A percentile compares a stretch with the other conserved stretches of the same genome.
phyloP scores from a whole-genome alignment of 2,797 vertebrate genomes.

The Odontamblyopus lacepedii region DNA sequence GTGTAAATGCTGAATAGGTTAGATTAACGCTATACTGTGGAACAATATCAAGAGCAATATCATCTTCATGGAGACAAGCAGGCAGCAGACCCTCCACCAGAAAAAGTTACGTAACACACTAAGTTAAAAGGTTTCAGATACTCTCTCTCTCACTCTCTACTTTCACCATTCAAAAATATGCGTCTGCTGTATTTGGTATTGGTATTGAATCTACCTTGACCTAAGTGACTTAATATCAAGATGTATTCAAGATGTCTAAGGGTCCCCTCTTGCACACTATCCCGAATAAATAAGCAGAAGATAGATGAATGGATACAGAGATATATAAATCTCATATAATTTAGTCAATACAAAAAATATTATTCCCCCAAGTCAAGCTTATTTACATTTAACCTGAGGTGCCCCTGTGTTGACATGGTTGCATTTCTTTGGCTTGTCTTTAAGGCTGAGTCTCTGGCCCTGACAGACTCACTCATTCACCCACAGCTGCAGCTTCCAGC shows the following conservation, averaged over 20 bases:
- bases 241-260: not conserved
- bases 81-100: no score
- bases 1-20: no score
- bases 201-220: not conserved
- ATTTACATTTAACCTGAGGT: constrained; percentile 7
- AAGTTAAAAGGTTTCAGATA: not conserved
- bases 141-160: not conserved
- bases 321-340: not conserved
- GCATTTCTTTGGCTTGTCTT: constrained; percentile 41
- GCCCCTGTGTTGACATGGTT: constrained; percentile 21
- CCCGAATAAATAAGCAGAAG: not conserved
- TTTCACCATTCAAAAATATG: not conserved
- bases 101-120: no score
- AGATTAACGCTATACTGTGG: no score
- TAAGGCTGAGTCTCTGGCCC: constrained; percentile 44
- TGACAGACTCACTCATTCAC: constrained; percentile 56
- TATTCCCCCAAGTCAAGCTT: not conserved
- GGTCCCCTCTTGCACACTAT: not conserved
- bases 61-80: no score
- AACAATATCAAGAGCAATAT: no score
- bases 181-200: not conserved
- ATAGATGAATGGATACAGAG: not conserved
- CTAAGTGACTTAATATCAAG: not conserved
- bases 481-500: constrained; percentile 74
- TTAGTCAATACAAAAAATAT: not conserved